Base-by-base conservation (phyloP, 2,113 vertebrate genomes). In the Lichenostomus cassidix region DNA sequence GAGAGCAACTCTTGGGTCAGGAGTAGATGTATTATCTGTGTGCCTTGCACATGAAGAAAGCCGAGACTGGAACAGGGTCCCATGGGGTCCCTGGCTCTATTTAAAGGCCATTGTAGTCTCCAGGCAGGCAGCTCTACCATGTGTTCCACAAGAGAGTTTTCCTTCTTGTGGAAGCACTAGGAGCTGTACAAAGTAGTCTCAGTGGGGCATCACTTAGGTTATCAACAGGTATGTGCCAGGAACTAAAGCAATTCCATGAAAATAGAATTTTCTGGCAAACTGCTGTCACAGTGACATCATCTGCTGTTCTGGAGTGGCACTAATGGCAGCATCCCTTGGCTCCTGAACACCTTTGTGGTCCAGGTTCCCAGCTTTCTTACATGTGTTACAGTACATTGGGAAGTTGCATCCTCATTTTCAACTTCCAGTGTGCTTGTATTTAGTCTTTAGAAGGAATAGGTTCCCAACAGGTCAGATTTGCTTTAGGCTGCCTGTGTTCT, bases 121-220 rank as follows among this genome's bases (percentile, higher is more conserved):
- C 89, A 96, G 94, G 96, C 93, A 93, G 69, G 92, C 93, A 97
- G 96, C 95, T 98, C 97, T 15, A 95, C 94, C 59, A 84, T 4
- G 80, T 78, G 65, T 3, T 76, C 90, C 83, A 19, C 27, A 92
- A 84, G 90, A 87, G 64, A 73, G 41, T 81, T 37, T 83, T 86
- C 87, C 73, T 93, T 86, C 62, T 78, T 78, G 81, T n/a, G 4
- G 91, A 90, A 93, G 75, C 96, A 92, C 96, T 44, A 96, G 96
- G 97, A 98, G 92, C 97, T 96, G 94, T 74, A 80, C 85, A 70
- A 67, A 60, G 55, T 58, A 67, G 77, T 94, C 95, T 97, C 96
- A 97, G 97, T 86, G 63, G 74, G 95, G 68, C 94, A 90, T 58
- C 62, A 70, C 88, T 96, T 83, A 59, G 37, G 35, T 53, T 75